Conservation (phyloP, 2,888 invertebrate species). For the Cerceris rybyensis region DNA sequence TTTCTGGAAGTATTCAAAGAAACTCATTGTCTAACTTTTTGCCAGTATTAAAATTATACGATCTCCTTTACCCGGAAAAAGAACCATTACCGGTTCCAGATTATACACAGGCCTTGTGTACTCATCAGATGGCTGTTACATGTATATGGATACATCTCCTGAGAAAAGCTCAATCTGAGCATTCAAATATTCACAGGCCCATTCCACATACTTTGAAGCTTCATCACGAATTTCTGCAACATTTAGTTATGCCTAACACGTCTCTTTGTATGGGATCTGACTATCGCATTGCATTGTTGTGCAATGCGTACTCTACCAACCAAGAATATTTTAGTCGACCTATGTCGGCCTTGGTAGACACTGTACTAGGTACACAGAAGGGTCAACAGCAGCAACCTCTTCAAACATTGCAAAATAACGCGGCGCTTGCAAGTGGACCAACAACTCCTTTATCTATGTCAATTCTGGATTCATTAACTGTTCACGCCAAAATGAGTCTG, state of each 20-base stretch:
- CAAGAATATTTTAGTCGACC: slow-evolving; percentile 95
- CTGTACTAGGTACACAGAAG: slow-evolving; percentile 89
- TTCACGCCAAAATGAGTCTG: slow-evolving; percentile 97
- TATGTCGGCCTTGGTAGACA: slow-evolving; percentile 95
- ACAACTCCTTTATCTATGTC: slow-evolving; percentile 96
- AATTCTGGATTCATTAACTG: slow-evolving; percentile 95
- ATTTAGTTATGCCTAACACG: slow-evolving; percentile 89
- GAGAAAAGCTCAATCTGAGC: slow-evolving; percentile 95
- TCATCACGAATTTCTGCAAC: slow-evolving; percentile 94
- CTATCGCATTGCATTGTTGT: slow-evolving; percentile 94
- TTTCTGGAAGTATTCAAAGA: slow-evolving; percentile 97
- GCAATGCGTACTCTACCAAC: slow-evolving; percentile 97
- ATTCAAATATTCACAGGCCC: slow-evolving; percentile 88
- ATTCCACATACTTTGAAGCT: slow-evolving; percentile 91
- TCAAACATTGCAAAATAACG: slow-evolving; percentile 82
- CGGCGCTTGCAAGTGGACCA: slow-evolving; percentile 84
- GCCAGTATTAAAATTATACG: slow-evolving; percentile 95
- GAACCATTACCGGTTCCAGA: slow-evolving; percentile 95
- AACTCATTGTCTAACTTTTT: slow-evolving; percentile 85
- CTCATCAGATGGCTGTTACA: slow-evolving; percentile 95
- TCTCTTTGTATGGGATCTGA: slow-evolving; percentile 91
- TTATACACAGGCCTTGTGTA: slow-evolving; percentile 92
- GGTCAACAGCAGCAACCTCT: slow-evolving; percentile 82
- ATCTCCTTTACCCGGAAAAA: slow-evolving; percentile 95
- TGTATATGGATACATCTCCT: slow-evolving; percentile 98